These are phyloP conservation scores for Psilopogon haemacephalus DNA, from an alignment of 2,113 vertebrate genomes.

Conservation along the genomic window DNA sequence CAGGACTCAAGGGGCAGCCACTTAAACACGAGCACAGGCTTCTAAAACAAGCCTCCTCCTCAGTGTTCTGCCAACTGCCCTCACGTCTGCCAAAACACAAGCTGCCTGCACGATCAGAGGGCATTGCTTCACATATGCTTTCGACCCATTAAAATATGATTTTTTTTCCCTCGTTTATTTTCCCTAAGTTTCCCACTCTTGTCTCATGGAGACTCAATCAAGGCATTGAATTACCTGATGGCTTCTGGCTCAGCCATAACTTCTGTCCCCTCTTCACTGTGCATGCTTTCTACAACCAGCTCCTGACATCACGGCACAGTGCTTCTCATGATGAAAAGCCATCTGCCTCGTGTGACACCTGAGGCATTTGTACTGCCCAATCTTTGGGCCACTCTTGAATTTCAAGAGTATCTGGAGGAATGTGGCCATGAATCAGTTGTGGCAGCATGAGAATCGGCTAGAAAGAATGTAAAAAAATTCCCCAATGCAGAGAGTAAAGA, in stretches of 20 bases:
- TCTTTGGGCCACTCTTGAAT: neutral
- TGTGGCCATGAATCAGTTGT: neutral
- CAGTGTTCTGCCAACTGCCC: neutral
- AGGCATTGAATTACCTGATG: neutral
- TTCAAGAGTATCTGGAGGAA: neutral
- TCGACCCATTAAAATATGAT: neutral
- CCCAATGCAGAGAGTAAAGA: neutral
- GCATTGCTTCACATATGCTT: neutral
- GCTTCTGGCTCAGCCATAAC: neutral
- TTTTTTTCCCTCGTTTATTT: neutral
- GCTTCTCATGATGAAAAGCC: neutral
- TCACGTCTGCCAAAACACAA: conserved; percentile 14
- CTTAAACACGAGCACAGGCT: neutral
- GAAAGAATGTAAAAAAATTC: neutral
- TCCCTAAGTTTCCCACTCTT: neutral
- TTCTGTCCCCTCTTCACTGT: neutral
- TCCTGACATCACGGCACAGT: neutral
- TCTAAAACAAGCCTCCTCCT: neutral
- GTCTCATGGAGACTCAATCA: neutral
- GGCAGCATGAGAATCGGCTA: neutral
- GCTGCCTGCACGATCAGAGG: neutral
- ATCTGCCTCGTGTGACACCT: neutral
- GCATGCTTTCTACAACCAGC: neutral
- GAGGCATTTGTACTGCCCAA: neutral
- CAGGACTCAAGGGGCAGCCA: neutral